Evolutionary conservation across 2,113 vertebrate genomes (phyloP).

Genomic region (Dinomys branickii): DNA sequence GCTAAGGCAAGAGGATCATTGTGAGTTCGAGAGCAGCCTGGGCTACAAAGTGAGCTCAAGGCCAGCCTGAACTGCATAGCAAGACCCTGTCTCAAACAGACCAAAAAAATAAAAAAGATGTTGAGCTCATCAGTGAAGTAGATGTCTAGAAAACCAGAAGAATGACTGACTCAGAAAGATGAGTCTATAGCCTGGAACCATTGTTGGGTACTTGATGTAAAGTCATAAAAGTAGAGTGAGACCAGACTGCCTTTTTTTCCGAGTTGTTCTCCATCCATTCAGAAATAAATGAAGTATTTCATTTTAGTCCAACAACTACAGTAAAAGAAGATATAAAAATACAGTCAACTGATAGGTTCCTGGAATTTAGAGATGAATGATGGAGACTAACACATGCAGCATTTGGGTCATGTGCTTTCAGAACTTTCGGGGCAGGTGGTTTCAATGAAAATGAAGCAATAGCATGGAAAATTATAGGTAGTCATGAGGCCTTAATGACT

Average conservation of each 20-base stretch:
- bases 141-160: background rate
- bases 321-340: background rate
- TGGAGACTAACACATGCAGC: background rate
- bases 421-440: background rate
- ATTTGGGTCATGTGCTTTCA: background rate
- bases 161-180: background rate
- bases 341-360: background rate
- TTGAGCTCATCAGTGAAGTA: background rate
- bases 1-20: no score
- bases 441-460: background rate
- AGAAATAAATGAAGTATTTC: background rate
- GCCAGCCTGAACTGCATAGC: no score
- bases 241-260: background rate
- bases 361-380: background rate
- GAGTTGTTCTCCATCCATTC: background rate
- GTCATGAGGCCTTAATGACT: background rate
- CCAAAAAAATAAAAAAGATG: no score
- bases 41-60: no score
- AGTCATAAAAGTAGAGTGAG: background rate
- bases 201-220: background rate
- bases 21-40: no score
- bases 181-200: background rate
- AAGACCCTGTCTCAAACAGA: no score
- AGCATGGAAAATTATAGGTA: background rate
- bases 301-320: background rate